Evolutionary conservation across 2,113 vertebrate genomes (phyloP).

Genomic region (Gadus macrocephalus): DNA sequence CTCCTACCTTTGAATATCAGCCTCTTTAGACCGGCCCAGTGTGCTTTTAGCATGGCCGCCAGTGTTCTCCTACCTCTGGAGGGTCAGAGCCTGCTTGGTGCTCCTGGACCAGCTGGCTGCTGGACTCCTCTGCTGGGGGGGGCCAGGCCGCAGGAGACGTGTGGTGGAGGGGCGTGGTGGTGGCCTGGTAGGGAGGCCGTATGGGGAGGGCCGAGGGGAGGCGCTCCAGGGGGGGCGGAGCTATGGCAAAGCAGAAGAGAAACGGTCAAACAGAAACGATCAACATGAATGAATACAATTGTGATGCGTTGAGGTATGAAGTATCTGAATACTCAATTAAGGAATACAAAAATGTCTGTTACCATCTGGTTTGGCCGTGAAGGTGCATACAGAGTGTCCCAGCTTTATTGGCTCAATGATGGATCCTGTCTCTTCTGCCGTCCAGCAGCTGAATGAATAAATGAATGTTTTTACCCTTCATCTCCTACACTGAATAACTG

Average conservation of each 20-base stretch:
- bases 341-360: not conserved
- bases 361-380: conserved; percentile 78
- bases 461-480: no score
- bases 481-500: no score
- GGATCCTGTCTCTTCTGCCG: conserved; percentile 74
- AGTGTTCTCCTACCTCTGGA: conserved; percentile 38
- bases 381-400: conserved; percentile 82
- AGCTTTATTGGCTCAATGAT: conserved; percentile 81
- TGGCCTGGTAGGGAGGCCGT: conserved; percentile 80
- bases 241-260: no score
- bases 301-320: not conserved
- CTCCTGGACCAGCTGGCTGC: not conserved
- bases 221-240: conserved; percentile 46
- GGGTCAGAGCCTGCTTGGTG: conserved; percentile 7
- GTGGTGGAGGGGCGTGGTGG: conserved; percentile 43
- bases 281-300: no score
- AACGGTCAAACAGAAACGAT: no score
- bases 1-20: no score
- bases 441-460: conserved; percentile 69
- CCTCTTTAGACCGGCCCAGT: no score
- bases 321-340: not conserved
- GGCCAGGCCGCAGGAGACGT: conserved; percentile 4
- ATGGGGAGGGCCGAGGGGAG: conserved; percentile 76
- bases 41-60: no score
- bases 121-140: not conserved